These are phyloP conservation scores for Eilema griseolum DNA, from an alignment of 2,888 invertebrate species.

Conservation along the genomic window DNA sequence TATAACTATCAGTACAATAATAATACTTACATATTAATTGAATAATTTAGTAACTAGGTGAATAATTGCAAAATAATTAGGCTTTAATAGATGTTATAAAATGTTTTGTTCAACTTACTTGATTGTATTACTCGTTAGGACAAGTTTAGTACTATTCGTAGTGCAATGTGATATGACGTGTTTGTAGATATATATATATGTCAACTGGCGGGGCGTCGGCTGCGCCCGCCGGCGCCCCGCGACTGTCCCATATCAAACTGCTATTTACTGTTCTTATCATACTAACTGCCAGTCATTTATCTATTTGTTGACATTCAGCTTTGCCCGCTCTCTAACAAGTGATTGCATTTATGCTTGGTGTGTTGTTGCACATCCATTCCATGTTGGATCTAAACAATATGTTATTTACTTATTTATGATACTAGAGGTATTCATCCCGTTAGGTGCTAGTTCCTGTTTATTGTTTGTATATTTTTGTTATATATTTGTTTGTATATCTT, in stretches of 20 bases:
- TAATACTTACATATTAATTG: constrained; percentile 35
- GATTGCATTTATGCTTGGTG: constrained; percentile 49
- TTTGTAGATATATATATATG: constrained; percentile 49
- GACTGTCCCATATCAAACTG: constrained; percentile 61
- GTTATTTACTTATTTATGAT: constrained; percentile 4
- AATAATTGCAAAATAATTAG: constrained; percentile 44
- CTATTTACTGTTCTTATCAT: constrained; percentile 56
- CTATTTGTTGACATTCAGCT: constrained; percentile 37
- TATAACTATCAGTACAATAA: constrained; percentile 53
- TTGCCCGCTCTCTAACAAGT: constrained; percentile 43
- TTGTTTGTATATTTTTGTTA: constrained; percentile 24
- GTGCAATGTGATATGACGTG: constrained; percentile 43
- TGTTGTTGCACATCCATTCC: constrained; percentile 22
- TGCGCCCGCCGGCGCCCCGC: constrained; percentile 36
- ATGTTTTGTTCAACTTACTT: constrained; percentile 6
- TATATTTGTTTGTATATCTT: constrained; percentile 30
- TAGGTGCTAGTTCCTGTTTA: constrained; percentile 62
- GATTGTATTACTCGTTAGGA: constrained; percentile 34
- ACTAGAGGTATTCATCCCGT: constrained; percentile 44
- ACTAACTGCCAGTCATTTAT: constrained; percentile 40
- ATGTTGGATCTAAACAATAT: constrained; percentile 12
- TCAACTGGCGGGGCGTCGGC: constrained; percentile 31
- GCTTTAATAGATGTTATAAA: constrained; percentile 25
- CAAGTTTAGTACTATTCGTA: constrained; percentile 23
- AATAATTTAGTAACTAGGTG: constrained; percentile 11